These are phyloP conservation scores for Temnopleurus reevesii DNA, from an alignment of 53 echinoderm and acorn worm species.

Conservation along the genomic window DNA sequence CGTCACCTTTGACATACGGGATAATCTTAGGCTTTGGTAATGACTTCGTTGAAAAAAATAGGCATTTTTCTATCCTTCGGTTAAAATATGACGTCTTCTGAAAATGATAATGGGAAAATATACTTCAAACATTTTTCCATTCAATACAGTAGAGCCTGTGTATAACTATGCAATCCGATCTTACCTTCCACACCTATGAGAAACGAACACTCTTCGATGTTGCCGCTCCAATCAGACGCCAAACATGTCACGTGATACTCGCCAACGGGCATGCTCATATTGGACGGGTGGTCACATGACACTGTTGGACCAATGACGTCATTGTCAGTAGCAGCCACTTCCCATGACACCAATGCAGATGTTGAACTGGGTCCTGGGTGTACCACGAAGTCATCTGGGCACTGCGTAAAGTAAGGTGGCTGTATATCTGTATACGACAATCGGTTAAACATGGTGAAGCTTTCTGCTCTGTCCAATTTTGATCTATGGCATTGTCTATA, in stretches of 20 bases:
- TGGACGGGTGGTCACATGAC: constrained; percentile 52
- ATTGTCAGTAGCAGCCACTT: constrained; percentile 58
- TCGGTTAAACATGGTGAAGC: no score
- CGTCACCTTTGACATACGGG: no score
- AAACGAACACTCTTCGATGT: constrained; percentile 54
- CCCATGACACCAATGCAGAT: neutral
- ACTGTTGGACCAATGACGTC: constrained; percentile 40
- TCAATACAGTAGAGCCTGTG: neutral
- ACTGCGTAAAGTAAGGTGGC: constrained; percentile 27
- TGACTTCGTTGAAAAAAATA: no score
- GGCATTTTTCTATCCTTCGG: no score
- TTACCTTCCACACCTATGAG: constrained; percentile 54
- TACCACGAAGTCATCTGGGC: constrained; percentile 29
- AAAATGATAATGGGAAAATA: no score
- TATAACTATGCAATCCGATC: neutral
- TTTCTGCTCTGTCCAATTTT: no score
- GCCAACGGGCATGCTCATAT: constrained; percentile 26
- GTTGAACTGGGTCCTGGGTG: constrained; percentile 38
- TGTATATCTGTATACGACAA: constrained; percentile 44
- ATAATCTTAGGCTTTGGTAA: no score
- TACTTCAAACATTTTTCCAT: no score
- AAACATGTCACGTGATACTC: constrained; percentile 44
- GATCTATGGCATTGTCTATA: no score
- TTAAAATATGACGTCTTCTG: no score
- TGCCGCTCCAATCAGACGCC: constrained; percentile 57